Conservation (phyloP, 2,113 vertebrate species). For the Ifrita kowaldi region DNA sequence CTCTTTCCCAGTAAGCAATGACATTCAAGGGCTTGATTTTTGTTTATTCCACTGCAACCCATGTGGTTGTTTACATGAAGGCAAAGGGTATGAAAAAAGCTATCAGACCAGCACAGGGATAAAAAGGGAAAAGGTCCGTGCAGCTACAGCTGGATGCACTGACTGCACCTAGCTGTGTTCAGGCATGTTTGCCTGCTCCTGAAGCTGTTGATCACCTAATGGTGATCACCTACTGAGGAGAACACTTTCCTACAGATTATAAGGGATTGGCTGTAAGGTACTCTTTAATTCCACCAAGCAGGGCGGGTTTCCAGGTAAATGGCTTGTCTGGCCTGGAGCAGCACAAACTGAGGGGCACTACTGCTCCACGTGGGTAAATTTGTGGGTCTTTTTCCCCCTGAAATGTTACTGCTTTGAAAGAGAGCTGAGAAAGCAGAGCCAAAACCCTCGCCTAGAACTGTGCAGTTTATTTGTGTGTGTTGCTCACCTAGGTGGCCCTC, state of each 20-base stretch:
- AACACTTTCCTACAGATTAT: background rate
- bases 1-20: background rate
- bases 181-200: background rate
- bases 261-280: background rate
- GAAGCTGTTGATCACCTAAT: background rate
- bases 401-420: background rate
- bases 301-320: background rate
- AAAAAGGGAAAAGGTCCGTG: background rate
- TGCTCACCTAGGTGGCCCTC: background rate
- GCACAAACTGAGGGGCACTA: background rate
- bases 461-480: too few species aligned
- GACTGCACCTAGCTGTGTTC: background rate
- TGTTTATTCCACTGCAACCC: background rate
- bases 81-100: background rate
- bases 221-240: too few species aligned
- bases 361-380: background rate
- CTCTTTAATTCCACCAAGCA: background rate
- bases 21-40: background rate
- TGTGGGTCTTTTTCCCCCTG: rapidly evolving
- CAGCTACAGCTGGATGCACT: background rate
- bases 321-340: background rate
- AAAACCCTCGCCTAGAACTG: background rate
- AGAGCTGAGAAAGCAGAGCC: background rate
- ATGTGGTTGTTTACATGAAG: background rate
- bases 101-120: background rate